Base-by-base conservation (phyloP, 2,888 invertebrate genomes). In the Agriopis aurantiaria region DNA sequence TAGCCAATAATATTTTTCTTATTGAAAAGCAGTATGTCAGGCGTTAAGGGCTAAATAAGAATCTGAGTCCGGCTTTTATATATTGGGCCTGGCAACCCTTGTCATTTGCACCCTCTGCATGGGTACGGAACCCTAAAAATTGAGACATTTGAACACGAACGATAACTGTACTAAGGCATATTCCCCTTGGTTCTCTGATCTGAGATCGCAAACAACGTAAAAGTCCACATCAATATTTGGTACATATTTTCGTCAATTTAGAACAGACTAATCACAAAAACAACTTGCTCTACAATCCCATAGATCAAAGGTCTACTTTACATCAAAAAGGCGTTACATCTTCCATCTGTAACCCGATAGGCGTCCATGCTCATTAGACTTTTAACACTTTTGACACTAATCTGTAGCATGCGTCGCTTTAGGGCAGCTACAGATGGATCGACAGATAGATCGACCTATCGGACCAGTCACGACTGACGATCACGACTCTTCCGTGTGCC, bases 401-500 rank as follows among this genome's bases (percentile, higher is more conserved):
- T 43, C 23, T 52, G 49, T 51, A 45, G 10, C 64, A 63, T 14
- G 17, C 64, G 49, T 65, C 65, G 65, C 56, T 65, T 41, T 40
- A 65, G 65, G 65, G 56, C 62, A 53, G n/a, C 57, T 49, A 41
- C 65, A 57, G 53, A 46, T 33, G 23, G 33, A 58, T 58, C 52
- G 51, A 52, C 61, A 43, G 51, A 9, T 41, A 43, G 61, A 57
- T 43, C 65, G 49, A 65, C 55, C 45, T 43, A 56, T 46, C 55
- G 48, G 40, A 60, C 55, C 12, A 65, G 65, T 57, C 49, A 57
- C 56, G 65, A 56, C 14, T 11, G 10, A 46, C 8, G 33, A 56
- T 48, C 65, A 65, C 64, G 64, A 64, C 64, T 56, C 64, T 64
- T 64, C 64, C 64, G 64, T 61, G 52, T 61, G 23, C 12, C 51